Base-by-base conservation (phyloP, 2,797 vertebrate species). In the Tokudaia tokunoshimensis region DNA sequence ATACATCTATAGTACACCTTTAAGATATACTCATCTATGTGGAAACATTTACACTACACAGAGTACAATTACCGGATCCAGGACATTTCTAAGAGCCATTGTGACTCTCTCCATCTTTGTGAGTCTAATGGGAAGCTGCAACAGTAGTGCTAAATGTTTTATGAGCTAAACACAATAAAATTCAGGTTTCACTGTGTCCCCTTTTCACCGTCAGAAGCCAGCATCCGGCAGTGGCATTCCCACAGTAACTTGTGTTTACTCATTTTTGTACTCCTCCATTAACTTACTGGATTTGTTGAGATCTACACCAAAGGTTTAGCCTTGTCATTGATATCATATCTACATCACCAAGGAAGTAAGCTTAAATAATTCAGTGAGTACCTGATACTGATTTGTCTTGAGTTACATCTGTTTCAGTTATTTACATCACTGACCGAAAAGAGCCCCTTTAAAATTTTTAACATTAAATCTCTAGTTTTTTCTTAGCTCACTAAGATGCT, bases 391-490 rank as follows among this genome's bases (percentile, higher is more conserved):
- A 15, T 89, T 96, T 94, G 41, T 63, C 67, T 87, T 94, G 83
- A 81, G 84, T 96, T 47, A 81, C 4, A 63, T 82, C 31, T 86
- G 9, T 79, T 85, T 84, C 57, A 47, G 31, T 95, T 94, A 95
- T 83, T 91, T 89, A 82, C 3, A 81, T 91, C 52, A 94, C 41
- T 84, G 89, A 89, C 85, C 37, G 65, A 76, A 96, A 96, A 78
- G 29, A 63, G 61, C 15, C 75, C 34, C 72, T 75, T 95, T 95
- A 82, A 97, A 95, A 91, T 95, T 79, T 37, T 92, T 55, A 63
- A 79, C 55, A 41, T 91, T 93, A 95, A 74, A 44, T 91, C 31
- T 83, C 65, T 92, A 65, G 52, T 24, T 95, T 96, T 92, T 89
- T 93, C 41, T 55, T 83, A 82, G 34, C 14, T 95, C 34, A 37